Conservation (phyloP, 2,113 vertebrate genomes). For the Motacilla alba region DNA sequence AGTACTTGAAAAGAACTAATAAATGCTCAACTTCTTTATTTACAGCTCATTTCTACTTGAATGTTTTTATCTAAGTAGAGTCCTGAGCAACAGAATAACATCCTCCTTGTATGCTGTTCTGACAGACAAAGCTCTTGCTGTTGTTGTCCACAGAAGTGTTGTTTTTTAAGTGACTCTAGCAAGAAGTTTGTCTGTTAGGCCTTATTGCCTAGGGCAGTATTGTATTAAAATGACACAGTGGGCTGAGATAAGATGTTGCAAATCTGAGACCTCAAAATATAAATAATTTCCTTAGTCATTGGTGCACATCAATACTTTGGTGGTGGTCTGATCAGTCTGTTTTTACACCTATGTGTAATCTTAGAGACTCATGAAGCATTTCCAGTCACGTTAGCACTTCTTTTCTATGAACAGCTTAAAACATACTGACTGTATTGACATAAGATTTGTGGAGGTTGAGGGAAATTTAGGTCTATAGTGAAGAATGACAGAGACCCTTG, state of each 20-base stretch:
- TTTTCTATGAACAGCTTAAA: neutral
- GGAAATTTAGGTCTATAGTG: neutral
- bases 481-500: neutral
- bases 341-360: neutral
- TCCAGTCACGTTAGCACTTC: neutral
- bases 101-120: neutral
- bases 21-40: neutral
- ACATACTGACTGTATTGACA: neutral
- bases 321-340: neutral
- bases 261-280: neutral
- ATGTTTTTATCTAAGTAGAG: neutral
- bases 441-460: neutral
- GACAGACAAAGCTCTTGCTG: neutral
- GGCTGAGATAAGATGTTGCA: neutral
- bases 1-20: neutral
- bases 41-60: neutral
- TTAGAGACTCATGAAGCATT: neutral
- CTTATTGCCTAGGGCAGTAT: neutral
- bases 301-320: neutral
- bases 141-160: neutral
- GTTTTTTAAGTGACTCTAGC: neutral
- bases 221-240: neutral
- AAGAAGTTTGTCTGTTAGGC: neutral
- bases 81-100: neutral
- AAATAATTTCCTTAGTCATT: neutral